These are phyloP conservation scores for Chalcosyrphus nemorum DNA, from an alignment of 2,888 invertebrate species.

Conservation along the genomic window DNA sequence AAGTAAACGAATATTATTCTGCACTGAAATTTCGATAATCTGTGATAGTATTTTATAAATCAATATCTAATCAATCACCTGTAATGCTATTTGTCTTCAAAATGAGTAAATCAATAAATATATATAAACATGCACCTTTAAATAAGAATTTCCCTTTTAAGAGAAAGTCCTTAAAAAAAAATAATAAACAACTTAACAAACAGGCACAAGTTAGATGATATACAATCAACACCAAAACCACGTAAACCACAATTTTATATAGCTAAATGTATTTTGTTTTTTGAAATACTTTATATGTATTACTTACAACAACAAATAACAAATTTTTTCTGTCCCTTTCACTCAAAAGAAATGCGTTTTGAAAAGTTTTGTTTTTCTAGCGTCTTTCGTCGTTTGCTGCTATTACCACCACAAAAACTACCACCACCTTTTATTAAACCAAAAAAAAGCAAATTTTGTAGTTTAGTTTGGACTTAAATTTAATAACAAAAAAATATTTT, in stretches of 20 bases:
- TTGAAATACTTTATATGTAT: constrained; percentile 15
- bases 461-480: constrained; percentile 1
- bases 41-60: constrained; percentile 44
- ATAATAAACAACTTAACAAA: constrained; percentile 61
- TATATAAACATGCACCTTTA: constrained; percentile 56
- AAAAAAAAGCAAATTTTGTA: constrained; percentile 23
- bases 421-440: constrained; percentile 62
- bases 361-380: constrained; percentile 30
- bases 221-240: constrained; percentile 68
- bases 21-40: constrained; percentile 73
- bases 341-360: constrained; percentile 45
- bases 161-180: constrained; percentile 49
- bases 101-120: constrained; percentile 48
- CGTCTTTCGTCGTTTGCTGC: constrained; percentile 62
- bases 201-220: constrained; percentile 69
- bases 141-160: constrained; percentile 44
- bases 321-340: constrained; percentile 41
- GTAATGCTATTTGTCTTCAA: constrained; percentile 68
- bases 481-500: background rate
- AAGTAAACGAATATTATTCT: constrained; percentile 55
- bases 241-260: constrained; percentile 50
- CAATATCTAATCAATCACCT: constrained; percentile 58
- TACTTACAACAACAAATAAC: constrained; percentile 57
- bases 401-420: constrained; percentile 58
- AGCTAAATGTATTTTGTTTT: constrained; percentile 25